Conservation (phyloP, 2,888 invertebrate species). For the Lysandra coridon region DNA sequence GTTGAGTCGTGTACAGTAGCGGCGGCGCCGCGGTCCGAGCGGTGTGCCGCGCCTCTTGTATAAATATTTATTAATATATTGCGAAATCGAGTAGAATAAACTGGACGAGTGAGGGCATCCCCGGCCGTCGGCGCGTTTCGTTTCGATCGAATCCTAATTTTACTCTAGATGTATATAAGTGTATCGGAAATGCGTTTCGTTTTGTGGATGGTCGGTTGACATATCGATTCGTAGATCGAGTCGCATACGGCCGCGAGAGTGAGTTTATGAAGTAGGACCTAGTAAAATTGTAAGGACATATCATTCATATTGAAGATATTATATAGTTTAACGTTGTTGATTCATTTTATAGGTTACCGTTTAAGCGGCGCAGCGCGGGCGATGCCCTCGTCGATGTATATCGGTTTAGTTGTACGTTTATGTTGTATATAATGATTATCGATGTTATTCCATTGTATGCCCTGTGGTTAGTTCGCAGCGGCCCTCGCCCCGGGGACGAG, state of each 20-base stretch:
- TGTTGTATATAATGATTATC: constrained; percentile 44
- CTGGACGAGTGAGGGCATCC: constrained; percentile 28
- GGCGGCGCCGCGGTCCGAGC: background rate
- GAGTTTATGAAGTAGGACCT: background rate
- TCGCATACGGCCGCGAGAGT: background rate
- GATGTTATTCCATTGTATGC: constrained; percentile 31
- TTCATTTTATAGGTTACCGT: constrained; percentile 5
- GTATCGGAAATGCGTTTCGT: background rate
- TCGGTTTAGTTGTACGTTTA: constrained; percentile 37
- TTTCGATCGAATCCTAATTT: constrained; percentile 15
- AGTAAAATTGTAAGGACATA: constrained; percentile 23
- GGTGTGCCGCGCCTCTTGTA: constrained; percentile 30
- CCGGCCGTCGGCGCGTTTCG: constrained; percentile 4
- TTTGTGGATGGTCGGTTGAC: background rate
- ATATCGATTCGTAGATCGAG: background rate
- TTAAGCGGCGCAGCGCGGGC: background rate
- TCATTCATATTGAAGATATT: constrained; percentile 28
- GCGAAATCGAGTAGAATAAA: constrained; percentile 21
- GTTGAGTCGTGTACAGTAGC: constrained; percentile 30
- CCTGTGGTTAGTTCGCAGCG: background rate
- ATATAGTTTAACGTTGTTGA: constrained; percentile 28
- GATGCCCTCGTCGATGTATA: constrained; percentile 33
- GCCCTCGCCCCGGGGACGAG: background rate
- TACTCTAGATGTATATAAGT: constrained; percentile 5
- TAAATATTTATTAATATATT: constrained; percentile 32